A percentile compares a stretch with the other conserved stretches of the same genome.
Conservation (phyloP, 2,113 vertebrate species). For the Entomyzon cyanotis region DNA sequence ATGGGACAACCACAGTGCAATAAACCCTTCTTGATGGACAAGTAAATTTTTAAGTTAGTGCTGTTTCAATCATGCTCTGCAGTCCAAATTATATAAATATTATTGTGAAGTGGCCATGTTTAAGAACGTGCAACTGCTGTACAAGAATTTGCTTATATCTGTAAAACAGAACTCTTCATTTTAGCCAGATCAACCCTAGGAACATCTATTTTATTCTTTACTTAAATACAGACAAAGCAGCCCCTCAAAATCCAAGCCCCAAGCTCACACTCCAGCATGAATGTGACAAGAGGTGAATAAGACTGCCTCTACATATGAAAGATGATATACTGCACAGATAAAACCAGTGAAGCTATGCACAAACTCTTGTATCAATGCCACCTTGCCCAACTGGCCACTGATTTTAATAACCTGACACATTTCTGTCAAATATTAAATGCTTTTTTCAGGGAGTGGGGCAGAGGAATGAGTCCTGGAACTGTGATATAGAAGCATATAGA, state of each 20-base stretch:
- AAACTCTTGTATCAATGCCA: neutral
- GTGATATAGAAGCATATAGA: neutral
- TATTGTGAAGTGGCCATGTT: neutral
- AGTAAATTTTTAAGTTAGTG: neutral
- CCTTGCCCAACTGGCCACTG: neutral
- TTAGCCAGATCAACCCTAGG: neutral
- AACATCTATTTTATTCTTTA: neutral
- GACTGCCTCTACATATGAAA: neutral
- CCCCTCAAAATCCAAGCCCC: neutral
- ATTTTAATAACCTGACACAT: neutral
- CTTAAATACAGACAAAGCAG: neutral
- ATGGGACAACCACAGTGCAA: neutral
- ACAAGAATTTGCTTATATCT: neutral
- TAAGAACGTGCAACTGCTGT: neutral
- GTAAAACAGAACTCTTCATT: neutral
- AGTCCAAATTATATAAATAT: neutral
- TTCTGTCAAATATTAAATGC: neutral
- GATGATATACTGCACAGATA: neutral
- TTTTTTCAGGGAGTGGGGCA: neutral
- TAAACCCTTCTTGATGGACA: neutral
- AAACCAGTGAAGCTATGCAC: neutral
- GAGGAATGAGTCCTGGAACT: neutral
- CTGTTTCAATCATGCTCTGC: neutral
- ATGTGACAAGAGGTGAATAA: neutral
- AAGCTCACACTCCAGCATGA: neutral